Percentiles rank a stretch among this genome's conserved stretches.
Evolutionary conservation across 2,888 invertebrate genomes (phyloP).

Genomic region (Busseola fusca): DNA sequence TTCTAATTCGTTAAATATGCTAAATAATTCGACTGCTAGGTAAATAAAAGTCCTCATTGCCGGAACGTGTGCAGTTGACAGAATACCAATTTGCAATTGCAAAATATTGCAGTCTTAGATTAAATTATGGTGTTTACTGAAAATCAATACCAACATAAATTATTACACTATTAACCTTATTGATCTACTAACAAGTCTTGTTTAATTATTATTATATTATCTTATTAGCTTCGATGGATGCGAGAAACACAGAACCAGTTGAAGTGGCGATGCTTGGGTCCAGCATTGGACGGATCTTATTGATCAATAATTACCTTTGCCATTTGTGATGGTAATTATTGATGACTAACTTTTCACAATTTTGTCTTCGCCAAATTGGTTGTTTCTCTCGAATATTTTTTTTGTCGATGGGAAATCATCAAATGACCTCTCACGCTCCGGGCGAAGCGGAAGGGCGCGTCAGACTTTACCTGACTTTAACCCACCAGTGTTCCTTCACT

Average conservation of each 20-base stretch:
- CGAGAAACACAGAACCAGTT: background rate
- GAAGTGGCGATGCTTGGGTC: background rate
- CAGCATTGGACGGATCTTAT: too few relatives aligned
- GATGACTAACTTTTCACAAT: background rate
- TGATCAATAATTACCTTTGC: too few relatives aligned
- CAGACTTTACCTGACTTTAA: too few relatives aligned
- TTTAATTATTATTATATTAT: background rate
- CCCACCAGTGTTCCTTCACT: too few relatives aligned
- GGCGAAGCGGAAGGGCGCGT: too few relatives aligned
- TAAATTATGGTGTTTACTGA: slow-evolving; percentile 29
- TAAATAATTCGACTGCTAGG: background rate
- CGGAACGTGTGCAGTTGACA: slow-evolving; percentile 37
- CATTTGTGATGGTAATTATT: background rate
- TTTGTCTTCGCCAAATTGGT: background rate
- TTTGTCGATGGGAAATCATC: too few relatives aligned
- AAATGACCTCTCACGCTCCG: too few relatives aligned
- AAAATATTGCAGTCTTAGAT: slow-evolving; percentile 41
- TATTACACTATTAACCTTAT: slow-evolving; percentile 6
- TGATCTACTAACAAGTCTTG: slow-evolving; percentile 10
- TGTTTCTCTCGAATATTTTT: too few relatives aligned
- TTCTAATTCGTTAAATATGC: background rate
- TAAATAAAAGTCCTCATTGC: slow-evolving; percentile 8
- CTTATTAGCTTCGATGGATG: background rate
- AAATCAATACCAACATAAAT: slow-evolving; percentile 33
- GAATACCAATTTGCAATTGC: slow-evolving; percentile 41